These are phyloP conservation scores for Erynnis tages DNA, from an alignment of 2,888 invertebrate species.

Conservation along the genomic window DNA sequence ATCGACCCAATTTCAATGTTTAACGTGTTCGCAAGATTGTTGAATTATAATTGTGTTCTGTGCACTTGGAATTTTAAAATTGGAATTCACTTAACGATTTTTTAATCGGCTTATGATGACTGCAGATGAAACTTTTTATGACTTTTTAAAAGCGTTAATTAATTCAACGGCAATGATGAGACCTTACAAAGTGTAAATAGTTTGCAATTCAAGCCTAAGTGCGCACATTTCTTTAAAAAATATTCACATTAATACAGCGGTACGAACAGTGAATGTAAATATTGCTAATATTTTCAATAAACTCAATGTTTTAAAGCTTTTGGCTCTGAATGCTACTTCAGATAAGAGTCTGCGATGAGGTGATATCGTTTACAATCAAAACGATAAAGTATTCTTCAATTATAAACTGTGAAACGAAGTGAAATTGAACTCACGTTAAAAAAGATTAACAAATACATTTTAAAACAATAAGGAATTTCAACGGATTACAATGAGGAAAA, in stretches of 20 bases:
- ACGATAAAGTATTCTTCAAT: too few relatives aligned
- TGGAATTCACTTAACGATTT: neutral
- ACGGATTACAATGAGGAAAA: too few relatives aligned
- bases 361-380: neutral
- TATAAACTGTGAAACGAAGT: too few relatives aligned
- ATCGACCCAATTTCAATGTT: constrained; percentile 10
- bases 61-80: constrained; percentile 9
- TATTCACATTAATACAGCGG: neutral
- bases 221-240: neutral
- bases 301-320: neutral
- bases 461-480: too few relatives aligned
- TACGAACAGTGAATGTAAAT: constrained; percentile 10
- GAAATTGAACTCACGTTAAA: too few relatives aligned
- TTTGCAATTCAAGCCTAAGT: too few relatives aligned
- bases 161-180: constrained; percentile 1
- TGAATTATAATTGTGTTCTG: neutral
- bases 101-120: constrained; percentile 10
- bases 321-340: neutral
- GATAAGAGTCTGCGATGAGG: neutral
- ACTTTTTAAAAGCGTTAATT: neutral
- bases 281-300: neutral
- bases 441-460: too few relatives aligned
- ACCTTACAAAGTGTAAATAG: too few relatives aligned
- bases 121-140: neutral
- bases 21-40: constrained; percentile 1